phyloP scores from a whole-genome alignment of 1,140 invertebrate species.

The Teleogryllus occipitalis region DNA sequence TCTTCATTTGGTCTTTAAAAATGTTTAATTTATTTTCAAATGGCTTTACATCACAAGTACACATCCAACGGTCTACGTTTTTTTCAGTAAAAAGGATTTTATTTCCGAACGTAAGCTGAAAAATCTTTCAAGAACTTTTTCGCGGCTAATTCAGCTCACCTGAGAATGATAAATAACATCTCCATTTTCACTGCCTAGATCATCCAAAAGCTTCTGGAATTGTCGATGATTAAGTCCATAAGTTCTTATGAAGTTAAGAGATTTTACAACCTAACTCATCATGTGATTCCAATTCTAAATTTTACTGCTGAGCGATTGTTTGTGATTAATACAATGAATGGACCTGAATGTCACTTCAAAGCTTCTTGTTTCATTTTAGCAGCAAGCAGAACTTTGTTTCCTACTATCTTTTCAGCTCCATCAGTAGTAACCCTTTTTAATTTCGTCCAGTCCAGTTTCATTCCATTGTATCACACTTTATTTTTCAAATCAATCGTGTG shows the following conservation, averaged over 20 bases:
- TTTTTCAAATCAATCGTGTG: conserved; percentile 3
- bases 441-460: conserved; percentile 6
- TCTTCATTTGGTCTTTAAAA: not conserved
- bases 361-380: not conserved
- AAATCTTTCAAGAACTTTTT: conserved; percentile 10
- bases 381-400: not conserved
- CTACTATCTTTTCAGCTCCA: not conserved
- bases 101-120: conserved; percentile 8
- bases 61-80: not conserved
- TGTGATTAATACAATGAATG: conserved; percentile 7
- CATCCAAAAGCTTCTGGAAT: conserved; percentile 32
- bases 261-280: conserved; percentile 30
- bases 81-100: conserved; percentile 9
- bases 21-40: not conserved
- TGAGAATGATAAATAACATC: conserved; percentile 27
- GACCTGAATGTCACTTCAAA: conserved; percentile 9
- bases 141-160: not conserved
- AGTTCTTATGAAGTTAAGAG: conserved; percentile 32
- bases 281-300: conserved; percentile 26
- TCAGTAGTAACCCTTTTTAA: not conserved
- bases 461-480: not conserved
- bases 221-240: conserved; percentile 30
- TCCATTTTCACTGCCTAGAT: conserved; percentile 30
- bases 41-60: not conserved
- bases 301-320: conserved; percentile 8